Evolutionary conservation across 1,140 invertebrate genomes (phyloP).

Genomic region (Capitella teleta): DNA sequence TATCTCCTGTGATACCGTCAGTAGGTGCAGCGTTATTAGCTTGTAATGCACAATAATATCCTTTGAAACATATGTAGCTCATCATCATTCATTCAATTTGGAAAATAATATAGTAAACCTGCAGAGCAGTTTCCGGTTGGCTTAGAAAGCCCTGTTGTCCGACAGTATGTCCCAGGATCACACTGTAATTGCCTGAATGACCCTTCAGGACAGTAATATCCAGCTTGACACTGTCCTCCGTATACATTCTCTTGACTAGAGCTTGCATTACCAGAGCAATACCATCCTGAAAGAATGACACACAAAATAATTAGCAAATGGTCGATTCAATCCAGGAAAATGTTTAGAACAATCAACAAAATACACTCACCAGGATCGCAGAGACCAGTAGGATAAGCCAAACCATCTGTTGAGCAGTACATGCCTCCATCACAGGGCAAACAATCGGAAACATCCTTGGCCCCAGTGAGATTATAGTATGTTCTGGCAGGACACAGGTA

Average conservation of each 20-base stretch:
- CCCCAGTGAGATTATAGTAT: constrained; percentile 16
- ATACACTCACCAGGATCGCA: constrained; percentile 4
- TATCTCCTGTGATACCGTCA: constrained; percentile 10
- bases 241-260: constrained; percentile 16
- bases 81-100: too few relatives aligned
- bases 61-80: background rate
- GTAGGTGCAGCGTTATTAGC: background rate
- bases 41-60: background rate
- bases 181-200: constrained; percentile 24
- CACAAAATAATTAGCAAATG: background rate
- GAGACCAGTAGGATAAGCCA: constrained; percentile 10
- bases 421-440: constrained; percentile 27
- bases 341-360: background rate
- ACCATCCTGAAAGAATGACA: constrained; percentile 23
- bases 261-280: constrained; percentile 24
- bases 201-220: constrained; percentile 29
- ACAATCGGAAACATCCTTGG: constrained; percentile 22
- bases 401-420: constrained; percentile 28
- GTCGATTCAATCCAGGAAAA: background rate
- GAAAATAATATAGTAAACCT: too few relatives aligned
- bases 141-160: constrained; percentile 6
- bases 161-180: constrained; percentile 27
- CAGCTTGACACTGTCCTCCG: constrained; percentile 31
- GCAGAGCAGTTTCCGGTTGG: constrained; percentile 12
- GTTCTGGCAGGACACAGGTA: constrained; percentile 27